Conservation (phyloP, 2,888 invertebrate genomes). For the Eupelmus urozonus region DNA sequence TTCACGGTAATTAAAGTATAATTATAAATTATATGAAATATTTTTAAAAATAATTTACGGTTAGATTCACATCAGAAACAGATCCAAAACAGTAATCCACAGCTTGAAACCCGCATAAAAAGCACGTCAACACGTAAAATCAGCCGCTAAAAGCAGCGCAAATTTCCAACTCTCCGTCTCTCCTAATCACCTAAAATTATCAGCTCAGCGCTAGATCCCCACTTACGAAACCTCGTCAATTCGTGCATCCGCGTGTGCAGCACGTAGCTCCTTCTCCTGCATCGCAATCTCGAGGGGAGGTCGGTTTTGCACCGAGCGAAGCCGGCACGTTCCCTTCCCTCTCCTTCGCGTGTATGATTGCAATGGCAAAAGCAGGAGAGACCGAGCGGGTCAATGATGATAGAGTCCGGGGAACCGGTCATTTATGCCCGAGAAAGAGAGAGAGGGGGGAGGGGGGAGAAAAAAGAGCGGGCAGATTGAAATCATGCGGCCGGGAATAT, state of each 20-base stretch:
- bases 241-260: not conserved
- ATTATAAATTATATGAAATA: too few species aligned
- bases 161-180: too few species aligned
- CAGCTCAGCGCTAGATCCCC: not conserved
- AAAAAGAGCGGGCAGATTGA: constrained; percentile 61
- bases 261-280: too few species aligned
- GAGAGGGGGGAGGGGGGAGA: not conserved
- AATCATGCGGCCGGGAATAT: constrained; percentile 59
- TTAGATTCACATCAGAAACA: too few species aligned
- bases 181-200: not conserved
- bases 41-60: too few species aligned
- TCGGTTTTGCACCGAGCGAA: constrained; percentile 1
- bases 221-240: not conserved
- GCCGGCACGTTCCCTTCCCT: constrained; percentile 43
- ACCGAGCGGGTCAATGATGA: constrained; percentile 66
- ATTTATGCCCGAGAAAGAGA: constrained; percentile 51
- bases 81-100: too few species aligned
- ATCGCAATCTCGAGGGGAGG: not conserved
- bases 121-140: too few species aligned
- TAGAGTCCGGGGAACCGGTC: constrained; percentile 62
- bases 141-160: too few species aligned
- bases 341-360: constrained; percentile 61
- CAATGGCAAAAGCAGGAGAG: constrained; percentile 62
- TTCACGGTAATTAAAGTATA: too few species aligned
- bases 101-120: too few species aligned